phyloP scores from a whole-genome alignment of 1,140 invertebrate species.

The Zaprionus tsacasi region DNA sequence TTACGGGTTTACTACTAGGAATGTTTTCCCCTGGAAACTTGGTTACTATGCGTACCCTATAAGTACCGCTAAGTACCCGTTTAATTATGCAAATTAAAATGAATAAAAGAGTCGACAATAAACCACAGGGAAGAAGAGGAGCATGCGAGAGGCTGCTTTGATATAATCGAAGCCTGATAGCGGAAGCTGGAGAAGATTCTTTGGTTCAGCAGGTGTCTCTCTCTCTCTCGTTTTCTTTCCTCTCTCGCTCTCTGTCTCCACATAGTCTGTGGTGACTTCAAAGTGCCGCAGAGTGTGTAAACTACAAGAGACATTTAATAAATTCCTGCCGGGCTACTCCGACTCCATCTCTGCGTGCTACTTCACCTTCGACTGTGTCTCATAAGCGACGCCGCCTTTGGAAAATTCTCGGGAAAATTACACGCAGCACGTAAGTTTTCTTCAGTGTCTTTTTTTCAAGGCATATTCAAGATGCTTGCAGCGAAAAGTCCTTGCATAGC shows the following conservation, averaged over 20 bases:
- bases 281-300: constrained; percentile 44
- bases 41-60: not conserved
- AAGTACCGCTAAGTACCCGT: not conserved
- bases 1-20: not conserved
- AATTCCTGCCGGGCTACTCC: constrained; percentile 61
- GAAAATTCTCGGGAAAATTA: constrained; percentile 59
- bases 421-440: constrained; percentile 58
- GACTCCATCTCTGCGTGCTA: not conserved
- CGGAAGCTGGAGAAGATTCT: not conserved
- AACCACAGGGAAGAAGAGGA: not conserved
- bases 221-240: not conserved
- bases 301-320: constrained; percentile 66
- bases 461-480: constrained; percentile 67
- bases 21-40: not conserved
- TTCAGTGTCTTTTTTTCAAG: constrained; percentile 20
- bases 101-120: not conserved
- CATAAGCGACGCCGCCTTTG: constrained; percentile 20
- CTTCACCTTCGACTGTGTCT: not conserved
- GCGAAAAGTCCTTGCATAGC: constrained; percentile 42
- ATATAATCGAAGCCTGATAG: constrained; percentile 12
- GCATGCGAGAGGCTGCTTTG: not conserved
- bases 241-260: not conserved
- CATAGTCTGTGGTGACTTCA: constrained; percentile 52
- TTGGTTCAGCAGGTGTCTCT: constrained; percentile 6
- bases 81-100: constrained; percentile 6